phyloP scores from a whole-genome alignment of 1,140 invertebrate species.

The Lutraria rhynchaena region DNA sequence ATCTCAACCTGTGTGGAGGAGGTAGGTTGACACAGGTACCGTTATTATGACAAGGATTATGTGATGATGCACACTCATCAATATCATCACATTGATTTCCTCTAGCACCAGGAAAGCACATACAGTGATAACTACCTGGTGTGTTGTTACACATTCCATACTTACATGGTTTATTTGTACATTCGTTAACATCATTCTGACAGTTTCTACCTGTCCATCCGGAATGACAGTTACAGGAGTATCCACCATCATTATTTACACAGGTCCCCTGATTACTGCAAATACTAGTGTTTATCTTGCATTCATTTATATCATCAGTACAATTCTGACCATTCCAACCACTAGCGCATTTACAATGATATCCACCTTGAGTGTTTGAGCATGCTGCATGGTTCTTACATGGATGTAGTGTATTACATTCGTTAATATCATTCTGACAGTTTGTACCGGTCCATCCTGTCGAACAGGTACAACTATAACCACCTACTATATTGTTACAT shows the following conservation, averaged over 20 bases:
- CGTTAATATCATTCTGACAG: conserved; percentile 16
- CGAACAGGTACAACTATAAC: conserved; percentile 3
- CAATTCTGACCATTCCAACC: neutral
- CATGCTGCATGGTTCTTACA: neutral
- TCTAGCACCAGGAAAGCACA: neutral
- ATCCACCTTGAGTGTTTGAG: neutral
- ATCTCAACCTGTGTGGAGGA: no score
- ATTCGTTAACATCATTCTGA: conserved; percentile 12
- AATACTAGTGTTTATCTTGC: neutral
- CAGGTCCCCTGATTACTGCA: conserved; percentile 2
- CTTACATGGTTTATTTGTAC: conserved; percentile 1
- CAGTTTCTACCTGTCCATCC: conserved; percentile 35
- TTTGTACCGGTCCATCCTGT: conserved; percentile 12
- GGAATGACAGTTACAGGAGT: neutral
- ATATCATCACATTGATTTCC: neutral
- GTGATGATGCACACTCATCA: neutral
- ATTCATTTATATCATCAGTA: neutral
- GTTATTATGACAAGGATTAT: neutral
- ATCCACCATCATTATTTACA: neutral
- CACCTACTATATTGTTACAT: neutral
- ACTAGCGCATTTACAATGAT: neutral
- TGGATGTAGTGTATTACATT: neutral
- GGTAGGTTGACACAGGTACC: neutral
- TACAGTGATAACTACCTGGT: neutral
- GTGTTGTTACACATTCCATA: neutral